phyloP scores from a whole-genome alignment of 2,888 invertebrate genomes.

The Aromia moschata region DNA sequence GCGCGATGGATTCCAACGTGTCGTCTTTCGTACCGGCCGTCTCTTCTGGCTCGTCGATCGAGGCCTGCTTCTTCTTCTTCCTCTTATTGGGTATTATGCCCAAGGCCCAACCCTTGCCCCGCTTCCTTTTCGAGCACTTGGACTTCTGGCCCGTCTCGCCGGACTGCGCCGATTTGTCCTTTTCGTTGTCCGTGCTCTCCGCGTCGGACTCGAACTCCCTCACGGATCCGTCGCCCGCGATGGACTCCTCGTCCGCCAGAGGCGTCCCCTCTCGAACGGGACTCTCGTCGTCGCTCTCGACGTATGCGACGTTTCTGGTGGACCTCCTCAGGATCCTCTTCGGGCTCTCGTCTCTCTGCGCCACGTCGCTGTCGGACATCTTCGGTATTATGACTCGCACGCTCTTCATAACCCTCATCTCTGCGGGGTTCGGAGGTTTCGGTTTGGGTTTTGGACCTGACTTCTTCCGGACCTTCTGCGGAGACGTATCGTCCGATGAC shows the following conservation, averaged over 20 bases:
- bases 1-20: conserved; percentile 8
- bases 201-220: conserved; percentile 51
- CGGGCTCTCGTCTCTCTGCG: conserved; percentile 31
- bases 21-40: background rate
- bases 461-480: conserved; percentile 39
- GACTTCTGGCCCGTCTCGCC: conserved; percentile 44
- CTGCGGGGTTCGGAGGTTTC: conserved; percentile 27
- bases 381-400: conserved; percentile 48
- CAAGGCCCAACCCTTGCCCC: conserved; percentile 61
- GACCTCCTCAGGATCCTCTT: conserved; percentile 30
- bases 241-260: conserved; percentile 17
- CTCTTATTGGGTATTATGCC: conserved; percentile 43
- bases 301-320: conserved; percentile 34
- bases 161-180: conserved; percentile 46
- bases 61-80: conserved; percentile 29
- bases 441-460: conserved; percentile 40
- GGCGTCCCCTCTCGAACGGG: conserved; percentile 15
- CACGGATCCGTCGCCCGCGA: conserved; percentile 27
- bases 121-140: conserved; percentile 59
- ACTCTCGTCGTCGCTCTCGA: conserved; percentile 39
- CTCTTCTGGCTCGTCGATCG: conserved; percentile 1
- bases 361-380: conserved; percentile 45
- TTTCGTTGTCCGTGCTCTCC: conserved; percentile 42
- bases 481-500: conserved; percentile 17
- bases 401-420: conserved; percentile 44